Evolutionary conservation across 1,140 invertebrate species (phyloP).

Genomic region (Apis laboriosa): DNA sequence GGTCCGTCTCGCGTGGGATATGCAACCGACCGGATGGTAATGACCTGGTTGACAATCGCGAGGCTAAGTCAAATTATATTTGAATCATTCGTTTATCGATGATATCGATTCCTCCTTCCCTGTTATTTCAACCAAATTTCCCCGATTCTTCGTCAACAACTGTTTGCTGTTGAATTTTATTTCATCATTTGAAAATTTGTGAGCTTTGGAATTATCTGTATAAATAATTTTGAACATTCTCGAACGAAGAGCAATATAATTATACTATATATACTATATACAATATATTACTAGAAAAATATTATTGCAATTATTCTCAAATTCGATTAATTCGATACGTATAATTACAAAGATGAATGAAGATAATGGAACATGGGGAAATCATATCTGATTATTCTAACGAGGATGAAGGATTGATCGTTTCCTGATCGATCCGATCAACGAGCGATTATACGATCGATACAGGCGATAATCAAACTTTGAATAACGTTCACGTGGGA

Average conservation of each 20-base stretch:
- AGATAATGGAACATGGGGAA: too few relatives aligned
- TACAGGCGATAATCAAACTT: not conserved
- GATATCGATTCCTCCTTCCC: slow-evolving; percentile 21
- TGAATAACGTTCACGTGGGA: slow-evolving; percentile 38
- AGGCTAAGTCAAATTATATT: slow-evolving; percentile 57
- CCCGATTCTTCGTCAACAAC: not conserved
- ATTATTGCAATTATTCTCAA: too few relatives aligned
- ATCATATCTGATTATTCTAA: too few relatives aligned
- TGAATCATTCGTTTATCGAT: slow-evolving; percentile 42
- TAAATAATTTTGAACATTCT: too few relatives aligned
- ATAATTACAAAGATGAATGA: too few relatives aligned
- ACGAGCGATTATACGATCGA: slow-evolving; percentile 23
- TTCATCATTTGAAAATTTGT: too few relatives aligned
- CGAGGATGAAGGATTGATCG: slow-evolving; percentile 6
- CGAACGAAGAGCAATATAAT: too few relatives aligned
- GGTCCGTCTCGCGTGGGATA: slow-evolving; percentile 59
- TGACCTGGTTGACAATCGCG: slow-evolving; percentile 58
- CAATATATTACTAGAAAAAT: too few relatives aligned
- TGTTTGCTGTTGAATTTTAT: too few relatives aligned
- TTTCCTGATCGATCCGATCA: not conserved
- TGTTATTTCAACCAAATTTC: not conserved
- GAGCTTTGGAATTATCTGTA: too few relatives aligned
- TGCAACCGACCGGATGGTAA: slow-evolving; percentile 55
- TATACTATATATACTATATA: too few relatives aligned
- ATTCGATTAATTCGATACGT: too few relatives aligned